phyloP scores from a whole-genome alignment of 2,888 invertebrate genomes.

The Phyllotreta cruciferae region DNA sequence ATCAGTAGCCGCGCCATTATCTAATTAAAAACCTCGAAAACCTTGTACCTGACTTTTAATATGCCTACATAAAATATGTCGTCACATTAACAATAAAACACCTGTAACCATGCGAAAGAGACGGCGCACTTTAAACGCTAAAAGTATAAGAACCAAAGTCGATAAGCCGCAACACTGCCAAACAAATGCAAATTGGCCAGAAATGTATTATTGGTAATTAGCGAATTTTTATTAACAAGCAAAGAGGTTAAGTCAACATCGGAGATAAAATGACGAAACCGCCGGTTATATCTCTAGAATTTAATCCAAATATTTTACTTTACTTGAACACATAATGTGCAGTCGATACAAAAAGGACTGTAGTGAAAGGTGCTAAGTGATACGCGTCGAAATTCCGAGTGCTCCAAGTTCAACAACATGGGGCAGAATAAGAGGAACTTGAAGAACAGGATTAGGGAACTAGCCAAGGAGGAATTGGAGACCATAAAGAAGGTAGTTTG shows the following conservation, averaged over 20 bases:
- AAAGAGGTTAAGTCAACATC: constrained; percentile 47
- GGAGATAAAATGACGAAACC: constrained; percentile 47
- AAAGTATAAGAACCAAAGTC: neutral
- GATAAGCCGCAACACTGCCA: constrained; percentile 7
- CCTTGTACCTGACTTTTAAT: constrained; percentile 41
- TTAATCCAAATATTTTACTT: constrained; percentile 46
- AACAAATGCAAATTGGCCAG: constrained; percentile 1
- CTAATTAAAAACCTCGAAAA: constrained; percentile 31
- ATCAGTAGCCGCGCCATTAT: constrained; percentile 16
- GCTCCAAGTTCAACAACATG: constrained; percentile 28
- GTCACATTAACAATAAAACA: constrained; percentile 34
- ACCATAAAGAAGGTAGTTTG: constrained; percentile 44
- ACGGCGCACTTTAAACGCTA: constrained; percentile 6
- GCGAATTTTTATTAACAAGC: constrained; percentile 16
- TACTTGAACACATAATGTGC: constrained; percentile 45
- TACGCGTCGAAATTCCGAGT: constrained; percentile 22
- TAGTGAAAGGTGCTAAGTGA: constrained; percentile 25
- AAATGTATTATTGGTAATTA: neutral
- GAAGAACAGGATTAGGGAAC: constrained; percentile 39
- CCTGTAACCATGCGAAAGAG: constrained; percentile 23
- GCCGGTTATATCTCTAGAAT: constrained; percentile 36
- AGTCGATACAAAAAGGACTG: constrained; percentile 7
- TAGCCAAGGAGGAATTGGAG: constrained; percentile 43
- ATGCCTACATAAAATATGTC: constrained; percentile 28
- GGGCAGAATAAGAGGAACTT: constrained; percentile 35